phyloP scores from a whole-genome alignment of 2,888 invertebrate genomes.

The Amphimallon solstitiale region DNA sequence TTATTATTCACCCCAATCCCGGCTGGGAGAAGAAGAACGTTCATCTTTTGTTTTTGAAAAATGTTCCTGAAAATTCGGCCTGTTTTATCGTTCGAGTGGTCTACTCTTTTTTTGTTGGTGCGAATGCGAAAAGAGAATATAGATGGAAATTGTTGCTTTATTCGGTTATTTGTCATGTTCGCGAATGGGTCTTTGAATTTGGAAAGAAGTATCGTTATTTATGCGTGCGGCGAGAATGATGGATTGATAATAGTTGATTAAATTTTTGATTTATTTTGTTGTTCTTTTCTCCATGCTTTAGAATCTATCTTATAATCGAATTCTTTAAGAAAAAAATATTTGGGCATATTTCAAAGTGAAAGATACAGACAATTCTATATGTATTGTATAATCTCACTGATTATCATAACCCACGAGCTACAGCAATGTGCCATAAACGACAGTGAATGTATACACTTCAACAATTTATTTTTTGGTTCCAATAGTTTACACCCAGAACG shows the following conservation, averaged over 20 bases:
- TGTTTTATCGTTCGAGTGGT: slow-evolving; percentile 8
- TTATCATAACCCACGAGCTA: no score
- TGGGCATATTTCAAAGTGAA: no score
- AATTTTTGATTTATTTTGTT: slow-evolving; percentile 29
- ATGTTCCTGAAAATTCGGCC: slow-evolving; percentile 7
- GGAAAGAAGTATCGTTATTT: slow-evolving; percentile 28
- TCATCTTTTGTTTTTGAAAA: slow-evolving; percentile 16
- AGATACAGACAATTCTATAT: no score
- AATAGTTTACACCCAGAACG: no score
- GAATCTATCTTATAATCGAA: no score
- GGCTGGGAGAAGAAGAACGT: background rate
- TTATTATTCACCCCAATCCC: no score
- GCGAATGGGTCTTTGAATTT: slow-evolving; percentile 22
- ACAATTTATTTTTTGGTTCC: no score
- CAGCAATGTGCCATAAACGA: no score
- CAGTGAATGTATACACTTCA: no score
- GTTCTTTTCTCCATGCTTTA: background rate
- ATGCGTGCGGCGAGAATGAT: slow-evolving; percentile 2
- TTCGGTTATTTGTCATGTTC: slow-evolving; percentile 25
- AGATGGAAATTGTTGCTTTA: slow-evolving; percentile 28
- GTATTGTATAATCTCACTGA: no score
- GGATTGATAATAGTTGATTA: slow-evolving; percentile 30
- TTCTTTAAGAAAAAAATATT: no score
- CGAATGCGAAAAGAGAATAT: slow-evolving; percentile 8
- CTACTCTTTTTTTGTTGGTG: background rate